A percentile compares a stretch with the other conserved stretches of the same genome.
phyloP scores from a whole-genome alignment of 2,797 vertebrate species.

The Bryconaethiops microstoma region DNA sequence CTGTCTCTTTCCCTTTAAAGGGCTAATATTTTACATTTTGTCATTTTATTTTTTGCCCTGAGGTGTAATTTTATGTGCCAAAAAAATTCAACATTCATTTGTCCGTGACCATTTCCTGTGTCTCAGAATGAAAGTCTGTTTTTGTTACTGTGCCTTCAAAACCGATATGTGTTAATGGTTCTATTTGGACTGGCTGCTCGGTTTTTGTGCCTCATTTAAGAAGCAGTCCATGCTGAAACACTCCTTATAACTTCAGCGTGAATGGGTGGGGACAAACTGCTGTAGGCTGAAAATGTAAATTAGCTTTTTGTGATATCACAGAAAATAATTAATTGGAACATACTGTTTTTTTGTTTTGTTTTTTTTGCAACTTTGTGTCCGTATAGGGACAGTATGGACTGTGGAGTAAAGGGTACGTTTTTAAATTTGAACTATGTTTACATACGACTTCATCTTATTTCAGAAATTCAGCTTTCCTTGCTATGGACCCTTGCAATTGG shows the following conservation, averaged over 20 bases:
- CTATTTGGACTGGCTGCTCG: background rate
- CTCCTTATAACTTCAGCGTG: too few relatives aligned
- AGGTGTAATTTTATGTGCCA: background rate
- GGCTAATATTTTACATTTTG: background rate
- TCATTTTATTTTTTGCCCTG: background rate
- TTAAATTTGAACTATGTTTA: background rate
- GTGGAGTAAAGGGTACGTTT: background rate
- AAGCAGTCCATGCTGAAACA: background rate
- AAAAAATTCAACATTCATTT: too few relatives aligned
- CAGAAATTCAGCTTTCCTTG: background rate
- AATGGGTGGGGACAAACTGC: too few relatives aligned
- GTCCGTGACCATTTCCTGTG: too few relatives aligned
- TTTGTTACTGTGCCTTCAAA: background rate
- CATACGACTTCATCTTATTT: background rate
- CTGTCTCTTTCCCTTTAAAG: background rate
- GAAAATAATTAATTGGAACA: background rate
- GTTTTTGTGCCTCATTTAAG: background rate
- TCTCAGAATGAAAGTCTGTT: background rate
- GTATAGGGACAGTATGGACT: too few relatives aligned
- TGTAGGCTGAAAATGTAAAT: background rate
- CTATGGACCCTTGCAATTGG: background rate
- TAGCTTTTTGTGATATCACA: background rate
- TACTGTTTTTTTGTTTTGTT: too few relatives aligned
- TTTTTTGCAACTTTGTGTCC: too few relatives aligned
- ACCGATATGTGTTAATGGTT: background rate